Evolutionary conservation across 2,113 vertebrate genomes (phyloP), one percentile per base, ranked within the genome.

Genomic region (Channa argus): DNA sequence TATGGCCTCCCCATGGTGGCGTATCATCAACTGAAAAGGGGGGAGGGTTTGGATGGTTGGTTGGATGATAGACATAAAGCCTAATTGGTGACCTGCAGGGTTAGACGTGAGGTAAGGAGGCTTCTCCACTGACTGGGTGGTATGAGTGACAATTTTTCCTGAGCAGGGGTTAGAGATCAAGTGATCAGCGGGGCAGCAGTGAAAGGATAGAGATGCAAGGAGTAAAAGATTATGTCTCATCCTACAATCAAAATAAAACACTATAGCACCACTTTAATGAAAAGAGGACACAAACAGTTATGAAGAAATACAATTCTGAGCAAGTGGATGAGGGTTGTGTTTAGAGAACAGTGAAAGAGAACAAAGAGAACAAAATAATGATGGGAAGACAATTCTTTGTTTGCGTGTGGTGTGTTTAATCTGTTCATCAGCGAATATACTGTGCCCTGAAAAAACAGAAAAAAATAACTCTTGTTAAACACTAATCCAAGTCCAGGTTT

Each of bases 81-180:
- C 88, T 95, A 94, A 95, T 89, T 90, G 93, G 86, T 73, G 54
- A 77, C 53, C 84, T 86, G 88, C 83, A 88, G 85, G 87, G 87
- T 85, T 84, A 77, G 87, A 91, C 41, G 76, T 77, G 91, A 84
- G 83, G 60, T 77, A 80, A 74, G 74, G 83, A 67, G 82, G 91
- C 89, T 74, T 84, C 90, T 92, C 71, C 73, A 81, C 82, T 34
- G 36, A 77, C 59, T 83, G 91, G 86, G 72, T 84, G 82, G 77
- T 70, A 77, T 71, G 69, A 88, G 74, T 69, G 91, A 89, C 89
- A 90, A 90, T 93, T 85, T 86, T 90, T 89, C 82, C 69, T 79
- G 68, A 38, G 9, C 24, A 44, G 46, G 55, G 83, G 94, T 92
- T 93, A 94, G 92, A 84, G 93, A 86, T 91, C 73, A 85, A 77